Evolutionary conservation across 1,140 invertebrate species (phyloP), one percentile per base, ranked within the genome.

Genomic region (Pogonognathellus flavescens): DNA sequence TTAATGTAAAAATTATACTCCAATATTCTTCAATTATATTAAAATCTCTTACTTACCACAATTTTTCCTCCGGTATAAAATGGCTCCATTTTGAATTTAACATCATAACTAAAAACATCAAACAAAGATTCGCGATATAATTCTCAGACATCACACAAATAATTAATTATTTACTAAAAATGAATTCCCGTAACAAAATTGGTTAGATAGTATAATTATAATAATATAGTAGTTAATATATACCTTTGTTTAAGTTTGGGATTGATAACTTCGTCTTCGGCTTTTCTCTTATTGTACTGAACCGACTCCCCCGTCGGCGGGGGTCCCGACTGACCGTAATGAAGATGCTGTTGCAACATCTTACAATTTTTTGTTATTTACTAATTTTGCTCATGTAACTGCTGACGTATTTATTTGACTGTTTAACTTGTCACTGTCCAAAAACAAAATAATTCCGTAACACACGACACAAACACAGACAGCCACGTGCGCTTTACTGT

Each of bases 41-140:
- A 6, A 41, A 3, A 41, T 41, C 31, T 41, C 6, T 41, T 83
- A 84, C 89, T 89, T 91, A 94, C 93, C 88, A 92, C 91, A 84
- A 98, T 92, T 90, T 94, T 93, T 87, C 96, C 96, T 76, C 95
- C 95, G 1, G 95, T 96, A 88, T 95, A 97, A 91, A 97, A 97
- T 14, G 96, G 95, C 88, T 94, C 94, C 91, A 95, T 93, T 89
- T 95, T 94, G 18, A 92, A 92, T 89, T 94, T 93, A 66, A 95
- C 93, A 81, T 95, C 94, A 91, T 94, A 97, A 87, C 96, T 98
- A 49, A 16, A 83, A 57, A 76, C 4, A 49, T 53, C 41, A n/a
- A n/a, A n/a, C n/a, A n/a, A n/a, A n/a, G n/a, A n/a, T n/a, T n/a
- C n/a, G n/a, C n/a, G n/a, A n/a, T n/a, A n/a, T n/a, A n/a, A n/a